Percentiles rank a stretch among this genome's conserved stretches.
These are phyloP conservation scores for Riparia riparia DNA, from an alignment of 2,113 vertebrate species.

Conservation along the genomic window DNA sequence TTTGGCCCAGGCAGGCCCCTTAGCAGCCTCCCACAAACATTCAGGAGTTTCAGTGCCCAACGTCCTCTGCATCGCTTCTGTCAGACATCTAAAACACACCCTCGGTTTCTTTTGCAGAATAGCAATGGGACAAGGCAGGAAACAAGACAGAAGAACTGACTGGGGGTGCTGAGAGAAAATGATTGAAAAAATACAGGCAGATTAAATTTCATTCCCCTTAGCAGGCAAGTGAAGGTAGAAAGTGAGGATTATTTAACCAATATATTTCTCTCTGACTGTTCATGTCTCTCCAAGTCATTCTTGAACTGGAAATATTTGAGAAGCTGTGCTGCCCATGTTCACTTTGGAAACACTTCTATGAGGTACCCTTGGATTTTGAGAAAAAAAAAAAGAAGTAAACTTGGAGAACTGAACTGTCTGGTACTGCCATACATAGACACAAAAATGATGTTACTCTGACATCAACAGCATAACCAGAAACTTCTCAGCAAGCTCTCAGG, in stretches of 20 bases:
- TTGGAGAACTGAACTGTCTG: background rate
- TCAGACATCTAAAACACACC: background rate
- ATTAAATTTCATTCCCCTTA: background rate
- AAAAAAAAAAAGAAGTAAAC: background rate
- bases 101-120: background rate
- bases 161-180: fast-evolving
- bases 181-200: background rate
- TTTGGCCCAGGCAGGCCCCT: background rate
- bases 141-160: background rate
- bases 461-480: background rate
- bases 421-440: fast-evolving
- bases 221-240: background rate
- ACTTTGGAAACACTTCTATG: background rate
- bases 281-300: background rate
- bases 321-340: background rate
- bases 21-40: background rate
- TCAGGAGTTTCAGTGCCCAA: background rate
- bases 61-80: background rate
- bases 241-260: background rate
- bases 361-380: background rate
- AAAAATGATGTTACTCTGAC: background rate
- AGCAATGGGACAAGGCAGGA: background rate
- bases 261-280: background rate
- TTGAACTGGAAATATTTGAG: background rate
- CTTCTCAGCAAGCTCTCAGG: background rate